phyloP scores from a whole-genome alignment of 2,888 invertebrate genomes.

The Caenorhabditis sp. region DNA sequence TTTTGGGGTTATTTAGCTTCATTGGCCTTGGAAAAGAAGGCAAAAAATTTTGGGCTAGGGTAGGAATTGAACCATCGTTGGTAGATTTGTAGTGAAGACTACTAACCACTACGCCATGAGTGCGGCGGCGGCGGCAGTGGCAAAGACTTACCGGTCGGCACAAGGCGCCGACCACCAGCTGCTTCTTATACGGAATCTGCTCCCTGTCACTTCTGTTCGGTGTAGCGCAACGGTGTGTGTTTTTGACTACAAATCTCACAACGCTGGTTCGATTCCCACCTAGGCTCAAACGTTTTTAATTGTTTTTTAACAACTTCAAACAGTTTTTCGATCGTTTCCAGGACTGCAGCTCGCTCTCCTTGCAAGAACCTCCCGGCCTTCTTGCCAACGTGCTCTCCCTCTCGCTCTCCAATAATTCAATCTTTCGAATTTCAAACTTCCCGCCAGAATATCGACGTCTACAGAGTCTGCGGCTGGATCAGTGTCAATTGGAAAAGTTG shows the following conservation, averaged over 20 bases:
- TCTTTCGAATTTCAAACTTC: conserved; percentile 51
- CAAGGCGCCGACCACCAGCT: background rate
- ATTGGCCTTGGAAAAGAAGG: background rate
- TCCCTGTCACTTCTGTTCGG: background rate
- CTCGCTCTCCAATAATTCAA: conserved; percentile 66
- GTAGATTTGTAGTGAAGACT: background rate
- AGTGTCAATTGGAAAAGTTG: conserved; percentile 64
- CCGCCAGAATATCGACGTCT: conserved; percentile 62
- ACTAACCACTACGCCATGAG: background rate
- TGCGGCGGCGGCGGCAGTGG: background rate
- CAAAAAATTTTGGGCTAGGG: background rate
- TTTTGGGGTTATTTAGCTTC: background rate
- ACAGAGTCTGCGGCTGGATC: conserved; percentile 66
- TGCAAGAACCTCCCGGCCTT: conserved; percentile 57
- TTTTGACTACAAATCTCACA: background rate
- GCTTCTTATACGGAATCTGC: too few relatives aligned
- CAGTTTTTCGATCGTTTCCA: conserved; percentile 6
- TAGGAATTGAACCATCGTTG: background rate
- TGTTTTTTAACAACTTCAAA: too few relatives aligned
- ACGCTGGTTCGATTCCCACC: background rate
- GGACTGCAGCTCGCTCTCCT: conserved; percentile 58
- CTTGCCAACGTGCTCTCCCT: conserved; percentile 64
- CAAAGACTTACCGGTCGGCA: background rate
- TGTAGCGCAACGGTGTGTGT: background rate
- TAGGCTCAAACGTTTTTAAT: background rate